Evolutionary conservation across 1,140 invertebrate species (phyloP), one percentile per base, ranked within the genome.

Genomic region (Brachionus plicatilis): DNA sequence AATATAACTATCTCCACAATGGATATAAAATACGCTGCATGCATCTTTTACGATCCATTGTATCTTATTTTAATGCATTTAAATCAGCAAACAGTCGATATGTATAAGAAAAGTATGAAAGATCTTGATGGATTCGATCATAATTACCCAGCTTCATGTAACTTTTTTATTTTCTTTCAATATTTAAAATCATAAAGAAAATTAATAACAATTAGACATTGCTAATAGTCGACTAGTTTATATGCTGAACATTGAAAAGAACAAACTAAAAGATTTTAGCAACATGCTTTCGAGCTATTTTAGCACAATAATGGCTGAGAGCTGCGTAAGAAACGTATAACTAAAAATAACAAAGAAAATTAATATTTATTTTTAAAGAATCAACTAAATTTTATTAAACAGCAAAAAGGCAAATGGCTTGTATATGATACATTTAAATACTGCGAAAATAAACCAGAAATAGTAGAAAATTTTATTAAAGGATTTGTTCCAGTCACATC

Each of bases 331-430:
- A 50, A 37, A 50, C n/a, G 1, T 47, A 29, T 7, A 53, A 45
- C 43, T 37, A 37, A 37, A 37, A 7, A 37, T 37, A 37, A 37
- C 6, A 3, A 7, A 37, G 33, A 37, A 37, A 37, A 37, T 37
- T 37, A 37, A 14, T 24, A 5, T 20, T 12, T 29, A 29, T 12
- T 76, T 14, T 27, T 14, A 7, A 12, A 76, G 72, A 50, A 20
- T 27, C 72, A 47, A 5, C 4, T 76, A 4, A 76, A 76, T 50
- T 76, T 76, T 50, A 50, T 76, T 1, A 76, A 50, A 47, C 20
- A 50, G 27, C 41, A 29, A 11, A 76, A 76, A 76, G 41, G 43
- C 43, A 76, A 76, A 76, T 45, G 53, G n/a, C 72, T 76, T 50
- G 24, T 76, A 4, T 76, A 50, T 37, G 1, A 24, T 27, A 24